Conservation (phyloP, 2,113 vertebrate species). For the Urocolius indicus region DNA sequence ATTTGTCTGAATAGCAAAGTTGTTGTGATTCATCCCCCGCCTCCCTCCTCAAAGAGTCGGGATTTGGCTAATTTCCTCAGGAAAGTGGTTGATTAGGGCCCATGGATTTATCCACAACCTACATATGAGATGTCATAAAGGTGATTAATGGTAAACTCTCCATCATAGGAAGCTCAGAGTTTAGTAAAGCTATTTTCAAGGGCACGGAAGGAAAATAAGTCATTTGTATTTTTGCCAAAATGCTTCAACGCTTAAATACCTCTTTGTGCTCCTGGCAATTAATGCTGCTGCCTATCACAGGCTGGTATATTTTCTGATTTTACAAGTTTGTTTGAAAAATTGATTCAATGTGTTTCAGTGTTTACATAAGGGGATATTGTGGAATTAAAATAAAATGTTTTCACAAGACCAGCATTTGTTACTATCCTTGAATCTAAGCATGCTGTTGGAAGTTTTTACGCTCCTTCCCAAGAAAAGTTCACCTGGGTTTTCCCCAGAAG, state of each 20-base stretch:
- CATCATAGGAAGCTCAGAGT: constrained; percentile 76
- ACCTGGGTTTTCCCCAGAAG: constrained; percentile 26
- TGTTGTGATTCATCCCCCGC: constrained; percentile 76
- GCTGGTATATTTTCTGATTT: constrained; percentile 69
- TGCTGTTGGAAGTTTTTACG: constrained; percentile 13
- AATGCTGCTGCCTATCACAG: constrained; percentile 66
- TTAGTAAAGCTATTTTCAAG: constrained; percentile 80
- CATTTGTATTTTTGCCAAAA: constrained; percentile 77
- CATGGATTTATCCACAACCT: constrained; percentile 75
- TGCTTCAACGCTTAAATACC: constrained; percentile 68
- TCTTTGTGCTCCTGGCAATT: constrained; percentile 78
- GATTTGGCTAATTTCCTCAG: constrained; percentile 85
- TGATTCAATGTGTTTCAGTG: constrained; percentile 70
- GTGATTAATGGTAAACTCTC: constrained; percentile 81
- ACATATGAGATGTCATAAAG: constrained; percentile 79
- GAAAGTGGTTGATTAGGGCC: constrained; percentile 83
- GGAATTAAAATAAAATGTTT: constrained; percentile 65
- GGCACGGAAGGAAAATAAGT: constrained; percentile 66
- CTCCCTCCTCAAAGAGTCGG: constrained; percentile 68
- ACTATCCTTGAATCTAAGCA: not conserved
- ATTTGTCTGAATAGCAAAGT: constrained; percentile 81
- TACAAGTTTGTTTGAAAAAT: constrained; percentile 72
- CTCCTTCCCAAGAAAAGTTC: not conserved
- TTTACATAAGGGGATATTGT: constrained; percentile 63
- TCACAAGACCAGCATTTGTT: not conserved